Evolutionary conservation across 2,113 vertebrate species (phyloP).

Genomic region (Cephalopterus ornatus): DNA sequence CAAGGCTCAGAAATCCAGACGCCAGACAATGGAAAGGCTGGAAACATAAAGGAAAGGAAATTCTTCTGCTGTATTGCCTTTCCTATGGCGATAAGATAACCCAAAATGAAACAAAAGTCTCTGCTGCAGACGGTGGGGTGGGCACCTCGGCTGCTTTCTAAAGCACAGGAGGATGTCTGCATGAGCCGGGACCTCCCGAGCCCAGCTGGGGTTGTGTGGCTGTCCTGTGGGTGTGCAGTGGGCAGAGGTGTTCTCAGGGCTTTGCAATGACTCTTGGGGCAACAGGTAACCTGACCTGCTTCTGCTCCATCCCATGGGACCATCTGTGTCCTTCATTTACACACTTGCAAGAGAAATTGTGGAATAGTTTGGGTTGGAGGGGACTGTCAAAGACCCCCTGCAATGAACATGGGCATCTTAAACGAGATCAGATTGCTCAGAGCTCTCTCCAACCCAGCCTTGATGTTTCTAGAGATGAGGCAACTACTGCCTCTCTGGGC

Average conservation of each 20-base stretch:
- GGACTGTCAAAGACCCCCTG: background rate
- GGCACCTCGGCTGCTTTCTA: background rate
- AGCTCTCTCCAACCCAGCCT: background rate
- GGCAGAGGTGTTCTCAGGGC: accelerated
- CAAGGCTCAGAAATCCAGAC: constrained; percentile 35
- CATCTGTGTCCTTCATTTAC: accelerated
- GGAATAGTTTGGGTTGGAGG: background rate
- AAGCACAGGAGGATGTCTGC: background rate
- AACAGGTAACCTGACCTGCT: background rate
- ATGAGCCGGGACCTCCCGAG: accelerated
- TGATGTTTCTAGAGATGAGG: background rate
- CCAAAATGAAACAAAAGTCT: constrained; percentile 58
- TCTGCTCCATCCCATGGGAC: accelerated
- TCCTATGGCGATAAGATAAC: constrained; percentile 80
- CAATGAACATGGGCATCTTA: background rate
- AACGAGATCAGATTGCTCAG: background rate
- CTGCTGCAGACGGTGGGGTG: background rate
- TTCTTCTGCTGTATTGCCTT: constrained; percentile 82
- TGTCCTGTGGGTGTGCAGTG: accelerated
- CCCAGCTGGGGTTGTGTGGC: background rate
- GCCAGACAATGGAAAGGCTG: constrained; percentile 79
- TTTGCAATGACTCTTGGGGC: background rate
- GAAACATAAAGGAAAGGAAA: constrained; percentile 74
- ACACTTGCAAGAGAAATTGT: accelerated
- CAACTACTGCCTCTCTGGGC: background rate